Evolutionary conservation across 2,797 vertebrate genomes (phyloP).

Genomic region (Pseudochirops cupreus): DNA sequence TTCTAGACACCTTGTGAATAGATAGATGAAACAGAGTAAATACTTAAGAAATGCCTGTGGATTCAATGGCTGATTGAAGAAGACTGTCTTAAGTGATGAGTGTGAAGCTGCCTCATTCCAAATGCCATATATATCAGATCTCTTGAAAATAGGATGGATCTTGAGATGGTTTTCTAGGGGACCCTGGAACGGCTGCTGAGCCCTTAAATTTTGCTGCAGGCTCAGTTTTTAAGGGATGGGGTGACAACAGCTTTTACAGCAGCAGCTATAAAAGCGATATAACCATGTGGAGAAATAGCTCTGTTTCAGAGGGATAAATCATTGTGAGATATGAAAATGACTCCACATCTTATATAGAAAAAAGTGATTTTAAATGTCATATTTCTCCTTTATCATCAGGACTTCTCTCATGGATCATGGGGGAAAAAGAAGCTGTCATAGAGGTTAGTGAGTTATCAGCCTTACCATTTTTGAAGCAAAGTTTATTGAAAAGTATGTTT

Average conservation of each 20-base stretch:
- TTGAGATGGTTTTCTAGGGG: conserved; percentile 37
- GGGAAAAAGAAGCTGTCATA: conserved; percentile 24
- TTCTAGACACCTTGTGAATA: neutral
- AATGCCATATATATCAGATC: neutral
- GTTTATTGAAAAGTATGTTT: neutral
- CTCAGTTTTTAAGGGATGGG: conserved; percentile 5
- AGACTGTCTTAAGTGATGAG: neutral
- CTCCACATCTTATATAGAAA: conserved; percentile 31
- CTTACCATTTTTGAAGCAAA: neutral
- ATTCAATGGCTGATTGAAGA: neutral
- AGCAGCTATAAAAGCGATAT: neutral
- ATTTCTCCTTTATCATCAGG: conserved; percentile 19
- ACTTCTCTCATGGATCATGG: conserved; percentile 26
- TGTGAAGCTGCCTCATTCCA: neutral
- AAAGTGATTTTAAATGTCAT: conserved; percentile 42
- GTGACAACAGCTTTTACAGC: neutral
- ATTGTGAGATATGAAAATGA: conserved; percentile 1
- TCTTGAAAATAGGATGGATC: conserved; percentile 47
- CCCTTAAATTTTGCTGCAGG: neutral
- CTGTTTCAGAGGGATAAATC: conserved; percentile 43
- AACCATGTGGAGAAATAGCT: conserved; percentile 45
- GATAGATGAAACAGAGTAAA: neutral
- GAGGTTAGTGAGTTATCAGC: neutral
- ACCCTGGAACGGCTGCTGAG: conserved; percentile 5
- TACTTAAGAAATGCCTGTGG: neutral